Evolutionary conservation across 2,113 vertebrate species (phyloP), one percentile per base, ranked within the genome.

Genomic region (Equus quagga): DNA sequence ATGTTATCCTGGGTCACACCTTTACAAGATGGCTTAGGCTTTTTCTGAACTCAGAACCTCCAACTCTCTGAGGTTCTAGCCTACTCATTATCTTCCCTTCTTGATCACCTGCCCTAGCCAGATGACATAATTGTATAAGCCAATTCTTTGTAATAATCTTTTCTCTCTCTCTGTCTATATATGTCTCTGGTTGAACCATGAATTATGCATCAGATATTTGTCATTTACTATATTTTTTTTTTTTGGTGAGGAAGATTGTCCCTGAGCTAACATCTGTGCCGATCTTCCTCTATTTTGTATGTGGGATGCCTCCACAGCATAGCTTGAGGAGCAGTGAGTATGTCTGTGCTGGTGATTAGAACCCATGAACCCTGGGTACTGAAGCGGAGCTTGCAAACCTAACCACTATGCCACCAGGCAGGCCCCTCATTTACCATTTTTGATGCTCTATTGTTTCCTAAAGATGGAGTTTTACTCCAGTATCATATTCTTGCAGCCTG

Each of bases 21-120:
- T 96, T 95, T 94, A 82, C 21, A 78, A 51, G 19, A 82, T 17
- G 12, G 8, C 11, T 86, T 89, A 86, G 18, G 6, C 14, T 88
- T 90, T 84, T 6, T 28, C 19, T 96, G 64, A 95, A 46, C 17
- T 56, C 60, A 93, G 89, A 89, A 87, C 49, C 64, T 91, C n/a
- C 60, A 89, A 36, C 88, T 26, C 31, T 65, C 5, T 67, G 44
- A 49, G 56, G 8, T 89, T 95, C 24, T 62, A 51, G 23, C 24
- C 49, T 79, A 6, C 9, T 88, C 9, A 62, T 65, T 62, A 72
- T 54, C 78, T 88, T 58, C 6, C 17, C 10, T 76, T 79, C 54
- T 89, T 60, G 54, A 49, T 51, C 19, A 44, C 17, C 33, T 91
- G 36, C 41, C n/a, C 8, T 56, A 73, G 4, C 6, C 28, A 89